These are phyloP conservation scores for Dynastes grantii DNA, from an alignment of 2,888 invertebrate genomes.

Conservation along the genomic window DNA sequence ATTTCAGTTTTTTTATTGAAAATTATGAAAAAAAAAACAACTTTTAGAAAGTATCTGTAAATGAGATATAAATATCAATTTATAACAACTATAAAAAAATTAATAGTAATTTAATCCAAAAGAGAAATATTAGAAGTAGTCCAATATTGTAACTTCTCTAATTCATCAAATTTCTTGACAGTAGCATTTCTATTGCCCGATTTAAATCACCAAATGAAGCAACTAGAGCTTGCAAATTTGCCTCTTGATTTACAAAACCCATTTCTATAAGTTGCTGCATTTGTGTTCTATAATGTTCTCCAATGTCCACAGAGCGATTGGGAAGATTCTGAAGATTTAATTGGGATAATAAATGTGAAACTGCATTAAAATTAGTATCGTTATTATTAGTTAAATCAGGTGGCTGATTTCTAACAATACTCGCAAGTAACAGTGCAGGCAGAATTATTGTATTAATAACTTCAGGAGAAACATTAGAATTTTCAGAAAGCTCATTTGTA, in stretches of 20 bases:
- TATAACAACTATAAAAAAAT: constrained; percentile 3
- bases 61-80: not conserved
- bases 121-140: not conserved
- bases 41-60: not conserved
- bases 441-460: constrained; percentile 4
- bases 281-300: constrained; percentile 95
- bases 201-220: constrained; percentile 99
- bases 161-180: constrained; percentile 65
- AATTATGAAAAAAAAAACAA: not conserved
- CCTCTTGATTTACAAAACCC: constrained; percentile 98
- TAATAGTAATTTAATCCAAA: constrained; percentile 12
- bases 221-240: constrained; percentile 96
- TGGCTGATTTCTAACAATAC: constrained; percentile 10
- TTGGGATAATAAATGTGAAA: constrained; percentile 25
- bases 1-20: not conserved
- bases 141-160: not conserved
- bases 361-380: constrained; percentile 20
- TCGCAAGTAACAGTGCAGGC: constrained; percentile 18
- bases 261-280: constrained; percentile 95
- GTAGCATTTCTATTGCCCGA: constrained; percentile 96
- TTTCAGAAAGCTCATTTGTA: constrained; percentile 78
- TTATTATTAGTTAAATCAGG: constrained; percentile 24
- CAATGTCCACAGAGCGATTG: constrained; percentile 65
- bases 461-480: constrained; percentile 7
- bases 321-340: constrained; percentile 13